These are phyloP conservation scores for Megaceryle maxima DNA, from an alignment of 2,113 vertebrate species.

Conservation along the genomic window DNA sequence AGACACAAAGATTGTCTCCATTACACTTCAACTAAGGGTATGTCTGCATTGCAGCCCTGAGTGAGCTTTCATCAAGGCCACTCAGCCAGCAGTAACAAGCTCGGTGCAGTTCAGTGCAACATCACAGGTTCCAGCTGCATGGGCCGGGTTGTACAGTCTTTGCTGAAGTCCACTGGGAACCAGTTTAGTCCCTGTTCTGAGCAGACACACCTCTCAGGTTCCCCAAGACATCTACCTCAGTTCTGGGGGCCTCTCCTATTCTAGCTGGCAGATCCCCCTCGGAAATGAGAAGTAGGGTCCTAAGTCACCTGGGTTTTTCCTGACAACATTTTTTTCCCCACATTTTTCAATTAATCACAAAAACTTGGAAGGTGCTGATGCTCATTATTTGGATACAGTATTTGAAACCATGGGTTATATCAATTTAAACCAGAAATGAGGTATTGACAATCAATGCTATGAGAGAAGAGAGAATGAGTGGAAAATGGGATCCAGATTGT, in stretches of 20 bases:
- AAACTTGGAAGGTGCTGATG: neutral
- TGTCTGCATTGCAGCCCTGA: neutral
- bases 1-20: neutral
- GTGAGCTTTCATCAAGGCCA: neutral
- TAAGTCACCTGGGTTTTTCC: neutral
- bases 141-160: neutral
- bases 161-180: neutral
- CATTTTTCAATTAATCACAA: neutral
- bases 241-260: neutral
- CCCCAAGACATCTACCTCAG: neutral
- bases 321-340: accelerated
- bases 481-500: constrained; percentile 11
- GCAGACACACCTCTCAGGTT: neutral
- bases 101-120: neutral
- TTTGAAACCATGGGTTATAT: neutral
- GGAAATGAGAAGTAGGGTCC: neutral
- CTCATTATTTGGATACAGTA: neutral
- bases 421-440: neutral
- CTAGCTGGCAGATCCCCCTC: neutral
- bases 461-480: neutral
- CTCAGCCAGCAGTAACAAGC: neutral
- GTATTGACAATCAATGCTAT: neutral
- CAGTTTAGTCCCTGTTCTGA: neutral
- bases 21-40: neutral
- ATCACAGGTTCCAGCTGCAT: accelerated